Evolutionary conservation across 2,888 invertebrate genomes (phyloP).

Genomic region (Cryptocephalus moraei): DNA sequence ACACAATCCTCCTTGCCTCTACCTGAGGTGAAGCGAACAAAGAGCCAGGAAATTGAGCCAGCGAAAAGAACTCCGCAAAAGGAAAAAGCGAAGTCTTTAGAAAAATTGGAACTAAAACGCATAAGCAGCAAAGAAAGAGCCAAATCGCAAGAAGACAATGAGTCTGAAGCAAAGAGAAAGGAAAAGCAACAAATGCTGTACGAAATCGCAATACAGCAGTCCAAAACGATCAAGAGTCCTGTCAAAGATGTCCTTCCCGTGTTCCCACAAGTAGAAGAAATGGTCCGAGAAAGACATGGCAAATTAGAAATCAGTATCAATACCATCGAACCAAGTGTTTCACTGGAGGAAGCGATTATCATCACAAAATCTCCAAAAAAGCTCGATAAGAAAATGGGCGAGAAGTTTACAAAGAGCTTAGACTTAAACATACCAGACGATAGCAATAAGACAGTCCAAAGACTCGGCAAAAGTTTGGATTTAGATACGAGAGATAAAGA

Average conservation of each 20-base stretch:
- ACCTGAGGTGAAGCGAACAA: slow-evolving; percentile 44
- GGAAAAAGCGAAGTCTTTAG: slow-evolving; percentile 59
- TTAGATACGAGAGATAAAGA: slow-evolving; percentile 31
- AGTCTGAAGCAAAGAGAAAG: slow-evolving; percentile 61
- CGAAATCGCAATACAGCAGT: slow-evolving; percentile 65
- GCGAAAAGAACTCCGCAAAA: slow-evolving; percentile 39
- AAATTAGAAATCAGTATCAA: slow-evolving; percentile 66
- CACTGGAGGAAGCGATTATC: slow-evolving; percentile 58
- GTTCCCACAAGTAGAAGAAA: slow-evolving; percentile 64
- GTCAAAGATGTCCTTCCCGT: slow-evolving; percentile 61
- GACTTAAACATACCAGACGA: slow-evolving; percentile 48
- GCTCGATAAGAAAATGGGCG: slow-evolving; percentile 45
- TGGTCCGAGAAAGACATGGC: slow-evolving; percentile 61
- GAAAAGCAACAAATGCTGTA: slow-evolving; percentile 67
- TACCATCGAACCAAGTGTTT: slow-evolving; percentile 39
- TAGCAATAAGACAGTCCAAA: slow-evolving; percentile 27
- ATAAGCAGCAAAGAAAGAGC: slow-evolving; percentile 52
- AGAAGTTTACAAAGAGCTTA: slow-evolving; percentile 49
- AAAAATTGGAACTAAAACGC: slow-evolving; percentile 51
- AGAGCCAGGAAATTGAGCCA: slow-evolving; percentile 52
- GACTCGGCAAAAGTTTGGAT: slow-evolving; percentile 37
- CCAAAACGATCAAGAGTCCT: slow-evolving; percentile 62
- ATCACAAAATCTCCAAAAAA: slow-evolving; percentile 68
- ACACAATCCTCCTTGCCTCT: slow-evolving; percentile 22
- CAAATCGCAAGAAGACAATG: slow-evolving; percentile 63